Percentiles rank a stretch among this genome's conserved stretches.
Evolutionary conservation across 2,113 vertebrate species (phyloP).

Genomic region (Bothrops jararaca): DNA sequence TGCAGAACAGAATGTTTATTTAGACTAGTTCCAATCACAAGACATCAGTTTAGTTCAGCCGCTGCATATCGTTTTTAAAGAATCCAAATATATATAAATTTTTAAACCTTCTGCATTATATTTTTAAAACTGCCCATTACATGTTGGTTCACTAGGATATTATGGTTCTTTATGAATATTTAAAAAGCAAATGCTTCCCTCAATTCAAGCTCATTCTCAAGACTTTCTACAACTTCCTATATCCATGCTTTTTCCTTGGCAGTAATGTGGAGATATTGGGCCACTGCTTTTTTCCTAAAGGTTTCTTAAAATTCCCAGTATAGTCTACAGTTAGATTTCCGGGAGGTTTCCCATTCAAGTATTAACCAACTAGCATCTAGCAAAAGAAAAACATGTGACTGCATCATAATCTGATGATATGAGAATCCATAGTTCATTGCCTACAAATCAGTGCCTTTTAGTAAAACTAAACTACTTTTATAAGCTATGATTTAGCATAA

Average conservation of each 20-base stretch:
- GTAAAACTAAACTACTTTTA: neutral
- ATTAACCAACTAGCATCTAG: neutral
- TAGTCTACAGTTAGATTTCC: neutral
- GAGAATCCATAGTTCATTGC: neutral
- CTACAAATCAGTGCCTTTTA: neutral
- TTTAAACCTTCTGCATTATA: neutral
- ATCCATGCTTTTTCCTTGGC: neutral
- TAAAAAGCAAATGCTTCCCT: neutral
- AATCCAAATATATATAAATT: neutral
- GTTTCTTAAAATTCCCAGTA: neutral
- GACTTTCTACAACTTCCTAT: neutral
- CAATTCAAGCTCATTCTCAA: neutral
- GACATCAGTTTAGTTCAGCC: neutral
- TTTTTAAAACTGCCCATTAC: neutral
- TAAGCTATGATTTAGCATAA: neutral
- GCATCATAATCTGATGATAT: neutral
- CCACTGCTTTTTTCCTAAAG: neutral
- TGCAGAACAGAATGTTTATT: neutral
- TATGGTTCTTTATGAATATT: neutral
- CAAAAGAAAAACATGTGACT: neutral
- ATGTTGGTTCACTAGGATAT: neutral
- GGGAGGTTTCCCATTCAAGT: neutral
- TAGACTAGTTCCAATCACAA: neutral
- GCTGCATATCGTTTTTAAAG: neutral
- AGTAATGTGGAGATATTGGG: neutral